These are phyloP conservation scores for Xestoiulus laeticollis DNA, from an alignment of 2,888 invertebrate species.

Conservation along the genomic window DNA sequence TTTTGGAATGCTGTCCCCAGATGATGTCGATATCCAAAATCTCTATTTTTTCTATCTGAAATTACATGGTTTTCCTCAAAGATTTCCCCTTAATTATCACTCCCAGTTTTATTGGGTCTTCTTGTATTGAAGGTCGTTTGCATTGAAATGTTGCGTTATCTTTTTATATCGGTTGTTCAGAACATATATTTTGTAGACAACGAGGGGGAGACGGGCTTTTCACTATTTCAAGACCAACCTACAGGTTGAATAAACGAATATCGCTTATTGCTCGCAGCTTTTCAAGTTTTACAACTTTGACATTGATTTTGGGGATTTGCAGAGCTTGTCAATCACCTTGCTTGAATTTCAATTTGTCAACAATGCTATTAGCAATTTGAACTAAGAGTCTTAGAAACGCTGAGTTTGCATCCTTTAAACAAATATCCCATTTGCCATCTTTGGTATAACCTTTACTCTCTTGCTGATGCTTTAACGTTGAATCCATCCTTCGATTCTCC, in stretches of 20 bases:
- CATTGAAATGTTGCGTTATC: background rate
- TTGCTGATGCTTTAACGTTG: background rate
- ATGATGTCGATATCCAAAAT: too few relatives aligned
- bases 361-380: background rate
- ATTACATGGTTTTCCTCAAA: too few relatives aligned
- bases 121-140: background rate
- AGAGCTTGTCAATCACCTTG: background rate
- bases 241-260: slow-evolving; percentile 36
- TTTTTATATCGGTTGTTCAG: background rate
- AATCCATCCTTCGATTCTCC: background rate
- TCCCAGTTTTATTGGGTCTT: too few relatives aligned
- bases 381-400: background rate
- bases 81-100: too few relatives aligned
- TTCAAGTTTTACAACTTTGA: slow-evolving; percentile 37
- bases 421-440: background rate
- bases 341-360: slow-evolving; percentile 19
- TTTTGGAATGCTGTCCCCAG: too few relatives aligned
- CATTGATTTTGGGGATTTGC: slow-evolving; percentile 29
- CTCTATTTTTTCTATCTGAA: too few relatives aligned
- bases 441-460: background rate
- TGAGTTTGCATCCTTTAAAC: slow-evolving; percentile 22
- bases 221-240: background rate
- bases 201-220: background rate
- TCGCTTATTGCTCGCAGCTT: slow-evolving; percentile 14
- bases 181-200: background rate